Percentiles rank a stretch among this genome's conserved stretches.
These are phyloP conservation scores for Tyto alba DNA, from an alignment of 2,113 vertebrate species.

Conservation along the genomic window DNA sequence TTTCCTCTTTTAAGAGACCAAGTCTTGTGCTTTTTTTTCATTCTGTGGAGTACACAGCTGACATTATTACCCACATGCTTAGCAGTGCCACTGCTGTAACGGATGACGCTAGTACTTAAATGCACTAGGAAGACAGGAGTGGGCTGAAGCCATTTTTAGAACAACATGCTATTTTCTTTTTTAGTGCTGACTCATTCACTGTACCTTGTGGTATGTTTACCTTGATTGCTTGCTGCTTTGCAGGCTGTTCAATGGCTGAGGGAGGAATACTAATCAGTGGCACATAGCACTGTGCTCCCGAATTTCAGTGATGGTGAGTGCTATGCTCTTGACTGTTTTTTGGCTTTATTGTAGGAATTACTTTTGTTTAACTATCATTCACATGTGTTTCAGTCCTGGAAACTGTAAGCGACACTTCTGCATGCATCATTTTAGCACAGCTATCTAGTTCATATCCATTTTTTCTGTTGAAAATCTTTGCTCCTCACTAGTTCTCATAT, in stretches of 20 bases:
- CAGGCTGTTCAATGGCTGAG: slow-evolving; percentile 30
- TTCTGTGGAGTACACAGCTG: not conserved
- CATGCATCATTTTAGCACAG: not conserved
- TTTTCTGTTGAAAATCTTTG: not conserved
- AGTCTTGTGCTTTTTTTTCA: not conserved
- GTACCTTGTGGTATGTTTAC: slow-evolving; percentile 46
- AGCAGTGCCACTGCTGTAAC: not conserved
- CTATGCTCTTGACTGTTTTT: not conserved
- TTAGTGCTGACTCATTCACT: slow-evolving; percentile 55
- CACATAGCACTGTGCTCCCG: not conserved
- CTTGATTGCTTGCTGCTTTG: not conserved
- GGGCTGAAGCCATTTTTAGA: slow-evolving; percentile 55
- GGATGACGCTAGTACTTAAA: slow-evolving; percentile 13
- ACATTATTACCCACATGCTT: slow-evolving; percentile 20
- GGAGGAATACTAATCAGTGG: slow-evolving; percentile 47
- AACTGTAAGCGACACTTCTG: not conserved
- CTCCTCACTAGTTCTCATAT: not conserved
- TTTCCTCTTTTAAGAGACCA: not conserved
- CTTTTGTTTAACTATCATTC: not conserved
- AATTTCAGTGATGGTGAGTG: not conserved
- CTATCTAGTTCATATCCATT: not conserved
- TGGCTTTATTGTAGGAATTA: not conserved
- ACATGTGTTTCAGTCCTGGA: not conserved
- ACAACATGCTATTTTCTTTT: slow-evolving; percentile 48
- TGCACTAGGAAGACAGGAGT: slow-evolving; percentile 35